phyloP scores from a whole-genome alignment of 1,140 invertebrate genomes.

The Arion vulgaris region DNA sequence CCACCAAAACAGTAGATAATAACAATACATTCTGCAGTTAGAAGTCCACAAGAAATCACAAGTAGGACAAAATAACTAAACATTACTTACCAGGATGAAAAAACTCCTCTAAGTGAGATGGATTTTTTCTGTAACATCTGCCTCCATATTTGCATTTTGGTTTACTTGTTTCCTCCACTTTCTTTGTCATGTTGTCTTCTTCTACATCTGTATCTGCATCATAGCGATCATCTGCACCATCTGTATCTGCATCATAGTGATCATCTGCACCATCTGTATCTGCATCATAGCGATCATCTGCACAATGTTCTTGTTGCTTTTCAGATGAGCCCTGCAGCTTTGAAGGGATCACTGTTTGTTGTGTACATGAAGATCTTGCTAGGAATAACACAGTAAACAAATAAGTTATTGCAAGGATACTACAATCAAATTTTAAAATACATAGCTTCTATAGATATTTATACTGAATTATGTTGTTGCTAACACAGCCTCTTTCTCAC shows the following conservation, averaged over 20 bases:
- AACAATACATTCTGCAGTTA: too few relatives aligned
- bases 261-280: conserved; percentile 35
- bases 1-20: too few relatives aligned
- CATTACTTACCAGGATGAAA: conserved; percentile 47
- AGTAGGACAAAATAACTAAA: too few relatives aligned
- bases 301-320: background rate
- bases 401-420: too few relatives aligned
- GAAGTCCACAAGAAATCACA: too few relatives aligned
- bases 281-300: background rate
- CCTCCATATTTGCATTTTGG: conserved; percentile 57
- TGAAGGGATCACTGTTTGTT: background rate
- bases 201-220: conserved; percentile 33
- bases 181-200: background rate
- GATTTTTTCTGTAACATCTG: conserved; percentile 64
- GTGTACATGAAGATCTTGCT: background rate
- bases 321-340: background rate
- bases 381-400: background rate
- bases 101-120: conserved; percentile 57
- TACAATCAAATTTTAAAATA: too few relatives aligned
- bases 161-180: conserved; percentile 29
- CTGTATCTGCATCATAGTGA: conserved; percentile 26
- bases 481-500: too few relatives aligned
- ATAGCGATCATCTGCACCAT: conserved; percentile 31
- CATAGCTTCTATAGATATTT: too few relatives aligned
- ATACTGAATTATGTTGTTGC: too few relatives aligned